These are phyloP conservation scores for Allobates femoralis DNA, from an alignment of 2,797 vertebrate species.

Conservation along the genomic window DNA sequence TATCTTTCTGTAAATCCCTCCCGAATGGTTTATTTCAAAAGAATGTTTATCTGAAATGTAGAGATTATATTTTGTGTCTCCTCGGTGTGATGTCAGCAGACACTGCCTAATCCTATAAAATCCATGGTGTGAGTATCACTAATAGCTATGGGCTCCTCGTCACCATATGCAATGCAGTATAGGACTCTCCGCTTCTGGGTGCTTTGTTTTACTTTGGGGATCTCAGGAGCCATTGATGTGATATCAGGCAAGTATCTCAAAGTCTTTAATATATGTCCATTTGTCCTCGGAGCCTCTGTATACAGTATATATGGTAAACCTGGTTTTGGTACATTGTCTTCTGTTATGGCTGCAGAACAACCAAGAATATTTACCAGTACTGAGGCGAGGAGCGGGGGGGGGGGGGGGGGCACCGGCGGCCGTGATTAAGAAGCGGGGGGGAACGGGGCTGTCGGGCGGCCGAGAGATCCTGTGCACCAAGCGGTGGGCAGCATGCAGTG, in stretches of 20 bases:
- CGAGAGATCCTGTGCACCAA: too few relatives aligned
- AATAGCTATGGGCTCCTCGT: not conserved
- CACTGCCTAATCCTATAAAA: slow-evolving; percentile 52
- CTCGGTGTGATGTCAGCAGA: slow-evolving; percentile 52
- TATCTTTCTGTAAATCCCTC: slow-evolving; percentile 44
- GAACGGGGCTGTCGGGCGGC: too few relatives aligned
- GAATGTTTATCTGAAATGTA: slow-evolving; percentile 48
- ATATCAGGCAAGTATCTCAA: slow-evolving; percentile 71
- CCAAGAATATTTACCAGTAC: too few relatives aligned
- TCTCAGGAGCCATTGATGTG: slow-evolving; percentile 63
- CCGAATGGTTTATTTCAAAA: slow-evolving; percentile 30
- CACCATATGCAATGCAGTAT: slow-evolving; percentile 27
- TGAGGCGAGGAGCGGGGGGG: too few relatives aligned
- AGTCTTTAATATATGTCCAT: not conserved
- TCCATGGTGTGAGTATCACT: not conserved
- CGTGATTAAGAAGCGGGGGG: too few relatives aligned
- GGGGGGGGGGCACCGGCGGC: too few relatives aligned
- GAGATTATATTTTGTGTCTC: slow-evolving; percentile 51
- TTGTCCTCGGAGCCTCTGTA: not conserved
- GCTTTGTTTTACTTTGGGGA: slow-evolving; percentile 72
- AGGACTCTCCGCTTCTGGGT: slow-evolving; percentile 67
- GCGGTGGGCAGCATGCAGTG: too few relatives aligned
- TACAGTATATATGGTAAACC: too few relatives aligned
- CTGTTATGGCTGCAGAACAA: not conserved
- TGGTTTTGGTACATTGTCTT: too few relatives aligned